These are phyloP conservation scores for Cyprinodon variegatus DNA, from an alignment of 2,113 vertebrate genomes.

Conservation along the genomic window DNA sequence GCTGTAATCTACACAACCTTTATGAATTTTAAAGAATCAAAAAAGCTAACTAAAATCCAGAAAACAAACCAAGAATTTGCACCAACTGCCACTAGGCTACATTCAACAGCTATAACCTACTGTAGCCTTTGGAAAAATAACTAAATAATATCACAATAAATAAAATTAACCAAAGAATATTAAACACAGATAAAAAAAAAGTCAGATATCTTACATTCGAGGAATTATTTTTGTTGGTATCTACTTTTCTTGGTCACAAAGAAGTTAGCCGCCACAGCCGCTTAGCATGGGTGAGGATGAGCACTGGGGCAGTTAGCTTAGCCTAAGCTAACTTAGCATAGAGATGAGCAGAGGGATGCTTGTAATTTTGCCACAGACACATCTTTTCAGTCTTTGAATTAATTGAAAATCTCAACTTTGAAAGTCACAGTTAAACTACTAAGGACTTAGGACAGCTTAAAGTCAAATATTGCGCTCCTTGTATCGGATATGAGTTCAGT, in stretches of 20 bases:
- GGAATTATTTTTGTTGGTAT: neutral
- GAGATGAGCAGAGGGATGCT: too few relatives aligned
- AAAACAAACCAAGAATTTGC: neutral
- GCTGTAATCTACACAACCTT: neutral
- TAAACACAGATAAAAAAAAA: neutral
- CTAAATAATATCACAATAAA: neutral
- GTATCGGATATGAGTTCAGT: too few relatives aligned
- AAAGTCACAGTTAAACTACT: too few relatives aligned
- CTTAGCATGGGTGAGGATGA: too few relatives aligned
- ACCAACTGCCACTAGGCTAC: neutral
- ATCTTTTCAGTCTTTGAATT: too few relatives aligned
- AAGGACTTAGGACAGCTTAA: too few relatives aligned
- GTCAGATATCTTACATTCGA: neutral
- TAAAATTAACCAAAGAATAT: neutral
- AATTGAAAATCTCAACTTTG: too few relatives aligned
- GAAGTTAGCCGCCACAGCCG: too few relatives aligned
- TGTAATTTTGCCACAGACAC: too few relatives aligned
- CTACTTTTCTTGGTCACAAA: neutral
- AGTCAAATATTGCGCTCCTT: too few relatives aligned
- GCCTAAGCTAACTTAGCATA: too few relatives aligned
- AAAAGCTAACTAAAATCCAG: neutral
- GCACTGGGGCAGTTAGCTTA: too few relatives aligned
- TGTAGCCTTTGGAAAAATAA: neutral
- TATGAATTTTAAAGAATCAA: neutral
- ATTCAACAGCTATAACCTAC: neutral